phyloP scores from a whole-genome alignment of 1,140 invertebrate genomes.

The Drosophila ironensis region DNA sequence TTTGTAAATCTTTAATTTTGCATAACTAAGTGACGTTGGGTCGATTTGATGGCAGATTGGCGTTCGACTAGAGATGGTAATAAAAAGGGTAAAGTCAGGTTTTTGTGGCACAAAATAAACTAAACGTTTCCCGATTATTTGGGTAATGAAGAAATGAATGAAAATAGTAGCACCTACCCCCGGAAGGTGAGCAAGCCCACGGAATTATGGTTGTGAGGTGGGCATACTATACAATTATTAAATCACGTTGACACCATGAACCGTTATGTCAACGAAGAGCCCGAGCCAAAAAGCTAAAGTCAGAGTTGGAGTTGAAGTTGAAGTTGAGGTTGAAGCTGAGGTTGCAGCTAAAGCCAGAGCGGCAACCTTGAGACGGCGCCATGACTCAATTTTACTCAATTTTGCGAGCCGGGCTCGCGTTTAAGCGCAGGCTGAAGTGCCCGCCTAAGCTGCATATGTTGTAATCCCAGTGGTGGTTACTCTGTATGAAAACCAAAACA shows the following conservation, averaged over 20 bases:
- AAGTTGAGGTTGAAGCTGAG: too few species aligned
- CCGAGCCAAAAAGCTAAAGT: conserved; percentile 19
- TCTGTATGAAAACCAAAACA: conserved; percentile 16
- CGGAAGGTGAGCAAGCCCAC: too few species aligned
- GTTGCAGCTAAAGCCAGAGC: conserved; percentile 24
- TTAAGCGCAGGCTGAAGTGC: conserved; percentile 2
- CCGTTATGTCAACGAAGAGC: conserved; percentile 63
- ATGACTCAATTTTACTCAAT: conserved; percentile 55
- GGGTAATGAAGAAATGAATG: too few species aligned
- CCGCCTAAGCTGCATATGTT: conserved; percentile 44
- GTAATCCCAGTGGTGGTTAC: conserved; percentile 48
- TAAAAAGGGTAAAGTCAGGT: too few species aligned
- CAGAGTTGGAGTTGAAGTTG: conserved; percentile 32
- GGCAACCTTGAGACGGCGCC: conserved; percentile 62
- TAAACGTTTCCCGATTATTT: too few species aligned
- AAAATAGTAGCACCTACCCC: too few species aligned
- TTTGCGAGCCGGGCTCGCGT: conserved; percentile 33
- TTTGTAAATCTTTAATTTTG: conserved; percentile 42
- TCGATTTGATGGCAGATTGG: background rate
- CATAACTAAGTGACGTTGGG: conserved; percentile 31
- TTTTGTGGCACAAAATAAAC: too few species aligned
- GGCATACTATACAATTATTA: too few species aligned
- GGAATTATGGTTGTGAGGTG: too few species aligned
- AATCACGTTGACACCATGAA: conserved; percentile 75
- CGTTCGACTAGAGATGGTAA: too few species aligned